Percentiles rank a stretch among this genome's conserved stretches.
Conservation (phyloP, 2,888 invertebrate genomes). For the Netelia inedita region DNA sequence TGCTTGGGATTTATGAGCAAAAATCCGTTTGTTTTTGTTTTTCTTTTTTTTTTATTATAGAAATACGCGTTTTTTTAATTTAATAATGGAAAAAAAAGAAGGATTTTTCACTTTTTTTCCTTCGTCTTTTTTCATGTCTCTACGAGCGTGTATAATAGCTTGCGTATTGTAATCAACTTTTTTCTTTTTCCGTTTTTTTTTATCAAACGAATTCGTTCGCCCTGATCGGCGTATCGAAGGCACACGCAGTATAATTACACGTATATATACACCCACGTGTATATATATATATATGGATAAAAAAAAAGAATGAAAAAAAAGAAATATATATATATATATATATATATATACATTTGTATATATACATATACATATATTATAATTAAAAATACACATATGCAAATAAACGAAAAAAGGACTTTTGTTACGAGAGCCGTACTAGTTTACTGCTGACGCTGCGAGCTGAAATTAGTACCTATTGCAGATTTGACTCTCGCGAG, state of each 20-base stretch:
- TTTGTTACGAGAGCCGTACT: slow-evolving; percentile 54
- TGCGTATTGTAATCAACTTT: slow-evolving; percentile 55
- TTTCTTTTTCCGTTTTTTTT: slow-evolving; percentile 44
- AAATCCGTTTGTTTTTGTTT: slow-evolving; percentile 41
- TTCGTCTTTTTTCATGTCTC: slow-evolving; percentile 34
- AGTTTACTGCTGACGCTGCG: slow-evolving; percentile 40
- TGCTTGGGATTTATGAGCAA: slow-evolving; percentile 60
- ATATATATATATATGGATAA: slow-evolving; percentile 11
- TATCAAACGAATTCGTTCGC: slow-evolving; percentile 42
- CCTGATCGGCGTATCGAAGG: slow-evolving; percentile 55
- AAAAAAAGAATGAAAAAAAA: background rate
- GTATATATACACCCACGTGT: slow-evolving; percentile 13
- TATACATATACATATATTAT: slow-evolving; percentile 7
- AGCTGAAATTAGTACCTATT: slow-evolving; percentile 45
- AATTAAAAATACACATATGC: slow-evolving; percentile 54
- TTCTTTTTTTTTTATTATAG: slow-evolving; percentile 42
- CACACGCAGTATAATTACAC: slow-evolving; percentile 57
- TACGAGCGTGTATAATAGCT: slow-evolving; percentile 68
- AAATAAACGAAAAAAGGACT: slow-evolving; percentile 53
- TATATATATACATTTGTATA: slow-evolving; percentile 13
- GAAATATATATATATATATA: slow-evolving; percentile 42
- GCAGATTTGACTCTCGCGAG: slow-evolving; percentile 32
- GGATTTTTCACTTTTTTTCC: slow-evolving; percentile 25
- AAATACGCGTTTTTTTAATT: slow-evolving; percentile 31
- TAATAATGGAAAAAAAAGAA: background rate